These are phyloP conservation scores for Colistium nudipinnis DNA, from an alignment of 2,113 vertebrate genomes.

Conservation along the genomic window DNA sequence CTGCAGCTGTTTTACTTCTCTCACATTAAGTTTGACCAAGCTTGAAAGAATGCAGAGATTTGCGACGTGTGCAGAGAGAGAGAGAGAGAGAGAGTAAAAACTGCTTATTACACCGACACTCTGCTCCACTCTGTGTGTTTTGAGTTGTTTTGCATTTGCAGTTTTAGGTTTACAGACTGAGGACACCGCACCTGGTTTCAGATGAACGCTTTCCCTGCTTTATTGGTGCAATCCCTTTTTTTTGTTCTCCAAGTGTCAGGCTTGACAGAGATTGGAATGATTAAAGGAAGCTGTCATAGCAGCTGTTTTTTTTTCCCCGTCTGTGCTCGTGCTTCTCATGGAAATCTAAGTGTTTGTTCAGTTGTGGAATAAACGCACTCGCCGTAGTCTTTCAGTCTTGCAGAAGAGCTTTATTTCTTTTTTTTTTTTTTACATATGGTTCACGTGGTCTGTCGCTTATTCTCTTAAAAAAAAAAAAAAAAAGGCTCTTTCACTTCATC, in stretches of 20 bases:
- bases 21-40: background rate
- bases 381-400: background rate
- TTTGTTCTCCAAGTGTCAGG: conserved; percentile 7
- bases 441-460: background rate
- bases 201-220: conserved; percentile 18
- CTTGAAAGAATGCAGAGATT: no score
- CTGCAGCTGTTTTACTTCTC: background rate
- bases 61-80: no score
- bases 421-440: background rate
- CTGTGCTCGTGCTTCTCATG: background rate
- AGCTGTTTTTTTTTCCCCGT: conserved; percentile 15
- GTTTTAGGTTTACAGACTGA: conserved; percentile 4
- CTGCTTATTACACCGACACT: conserved; percentile 25
- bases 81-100: no score
- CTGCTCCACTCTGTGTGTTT: conserved; percentile 4
- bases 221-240: conserved; percentile 2
- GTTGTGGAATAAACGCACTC: conserved; percentile 8
- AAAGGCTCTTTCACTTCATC: background rate
- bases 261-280: conserved; percentile 25
- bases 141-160: conserved; percentile 17
- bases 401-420: background rate
- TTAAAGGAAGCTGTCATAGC: conserved; percentile 24
- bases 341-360: conserved; percentile 20
- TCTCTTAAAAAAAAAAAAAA: conserved; percentile 19
- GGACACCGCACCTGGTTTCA: conserved; percentile 19